Percentiles rank a stretch among this genome's conserved stretches.
Conservation (phyloP, 2,888 invertebrate species). For the Neria commutata region DNA sequence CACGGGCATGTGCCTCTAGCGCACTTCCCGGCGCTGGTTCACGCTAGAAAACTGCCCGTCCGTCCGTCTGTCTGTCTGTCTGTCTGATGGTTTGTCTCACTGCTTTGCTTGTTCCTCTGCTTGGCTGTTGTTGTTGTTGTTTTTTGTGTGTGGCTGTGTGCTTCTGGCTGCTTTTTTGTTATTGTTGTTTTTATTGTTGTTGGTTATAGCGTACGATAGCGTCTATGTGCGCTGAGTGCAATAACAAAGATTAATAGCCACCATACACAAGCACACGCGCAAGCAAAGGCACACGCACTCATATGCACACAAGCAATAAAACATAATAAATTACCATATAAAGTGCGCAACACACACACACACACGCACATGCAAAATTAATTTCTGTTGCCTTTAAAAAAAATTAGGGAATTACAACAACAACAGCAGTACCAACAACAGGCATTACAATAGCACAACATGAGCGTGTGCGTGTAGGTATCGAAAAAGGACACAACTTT, state of each 20-base stretch:
- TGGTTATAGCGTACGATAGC: too few species aligned
- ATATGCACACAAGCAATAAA: conserved; percentile 47
- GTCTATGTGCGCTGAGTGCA: conserved; percentile 36
- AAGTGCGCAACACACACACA: conserved; percentile 41
- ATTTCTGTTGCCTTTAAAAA: conserved; percentile 28
- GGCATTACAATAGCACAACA: background rate
- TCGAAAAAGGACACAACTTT: too few species aligned
- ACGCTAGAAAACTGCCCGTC: too few species aligned
- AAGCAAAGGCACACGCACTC: conserved; percentile 17
- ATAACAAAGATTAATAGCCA: conserved; percentile 56
- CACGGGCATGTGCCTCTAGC: background rate
- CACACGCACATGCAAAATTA: conserved; percentile 20
- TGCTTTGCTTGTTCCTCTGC: too few species aligned
- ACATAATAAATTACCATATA: conserved; percentile 58
- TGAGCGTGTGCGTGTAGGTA: too few species aligned
- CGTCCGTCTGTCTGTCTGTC: background rate
- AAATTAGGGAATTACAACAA: background rate
- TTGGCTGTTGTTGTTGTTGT: background rate
- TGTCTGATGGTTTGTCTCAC: too few species aligned
- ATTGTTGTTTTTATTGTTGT: too few species aligned
- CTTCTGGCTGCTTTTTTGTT: conserved; percentile 1
- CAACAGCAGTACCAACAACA: conserved; percentile 5
- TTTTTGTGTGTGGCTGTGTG: conserved; percentile 7
- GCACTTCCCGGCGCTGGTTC: too few species aligned
- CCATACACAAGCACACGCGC: conserved; percentile 31